These are phyloP conservation scores for Chionomys nivalis DNA, from an alignment of 2,113 vertebrate species.

Conservation along the genomic window DNA sequence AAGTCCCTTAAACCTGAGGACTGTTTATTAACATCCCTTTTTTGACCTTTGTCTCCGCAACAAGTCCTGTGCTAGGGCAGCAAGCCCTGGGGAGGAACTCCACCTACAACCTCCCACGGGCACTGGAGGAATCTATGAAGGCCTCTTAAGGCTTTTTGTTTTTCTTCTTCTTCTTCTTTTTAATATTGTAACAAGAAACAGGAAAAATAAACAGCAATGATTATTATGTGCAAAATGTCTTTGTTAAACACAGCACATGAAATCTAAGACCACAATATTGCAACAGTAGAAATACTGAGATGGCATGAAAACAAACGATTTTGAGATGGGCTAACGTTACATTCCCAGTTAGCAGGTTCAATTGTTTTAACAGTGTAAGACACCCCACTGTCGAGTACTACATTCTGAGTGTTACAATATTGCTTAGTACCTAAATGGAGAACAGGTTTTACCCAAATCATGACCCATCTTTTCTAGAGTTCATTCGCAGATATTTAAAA, in stretches of 20 bases:
- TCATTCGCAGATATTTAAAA: slow-evolving; percentile 61
- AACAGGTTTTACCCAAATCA: slow-evolving; percentile 62
- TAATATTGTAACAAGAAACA: slow-evolving; percentile 21
- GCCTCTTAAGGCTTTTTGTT: not conserved
- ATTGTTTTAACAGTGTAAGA: slow-evolving; percentile 28
- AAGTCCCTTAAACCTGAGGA: slow-evolving; percentile 85
- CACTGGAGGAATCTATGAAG: not conserved
- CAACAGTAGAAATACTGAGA: slow-evolving; percentile 28
- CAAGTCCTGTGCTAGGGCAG: slow-evolving; percentile 34
- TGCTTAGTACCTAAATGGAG: slow-evolving; percentile 3
- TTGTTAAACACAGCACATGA: slow-evolving; percentile 39
- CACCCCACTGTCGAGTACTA: not conserved
- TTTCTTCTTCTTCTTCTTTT: no score
- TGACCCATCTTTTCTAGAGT: slow-evolving; percentile 65
- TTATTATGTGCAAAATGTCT: slow-evolving; percentile 28
- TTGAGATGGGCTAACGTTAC: slow-evolving; percentile 1
- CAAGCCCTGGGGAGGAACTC: not conserved
- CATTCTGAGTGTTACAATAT: not conserved
- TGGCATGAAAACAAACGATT: slow-evolving; percentile 35
- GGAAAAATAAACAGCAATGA: not conserved
- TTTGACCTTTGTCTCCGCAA: slow-evolving; percentile 88
- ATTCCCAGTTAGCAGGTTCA: slow-evolving; percentile 7
- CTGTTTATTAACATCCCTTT: slow-evolving; percentile 89
- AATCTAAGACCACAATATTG: slow-evolving; percentile 42
- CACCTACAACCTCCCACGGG: not conserved